phyloP scores from a whole-genome alignment of 2,113 vertebrate genomes.

The Mesitornis unicolor region DNA sequence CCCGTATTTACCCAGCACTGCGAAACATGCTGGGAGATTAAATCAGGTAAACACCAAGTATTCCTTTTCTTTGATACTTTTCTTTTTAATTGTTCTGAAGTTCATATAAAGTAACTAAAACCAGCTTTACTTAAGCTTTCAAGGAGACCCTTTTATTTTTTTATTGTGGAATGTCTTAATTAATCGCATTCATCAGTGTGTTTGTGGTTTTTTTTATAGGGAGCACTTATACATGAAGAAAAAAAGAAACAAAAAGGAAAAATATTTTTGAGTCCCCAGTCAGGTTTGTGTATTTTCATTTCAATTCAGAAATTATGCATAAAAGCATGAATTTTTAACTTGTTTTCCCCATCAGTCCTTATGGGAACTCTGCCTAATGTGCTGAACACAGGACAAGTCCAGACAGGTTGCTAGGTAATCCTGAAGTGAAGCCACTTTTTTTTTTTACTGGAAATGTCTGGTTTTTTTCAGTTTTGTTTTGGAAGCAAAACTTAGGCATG shows the following conservation, averaged over 20 bases:
- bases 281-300: slow-evolving; percentile 77
- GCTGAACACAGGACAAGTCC: not conserved
- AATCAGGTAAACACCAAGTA: slow-evolving; percentile 75
- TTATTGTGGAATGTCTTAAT: not conserved
- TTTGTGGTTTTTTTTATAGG: slow-evolving; percentile 73
- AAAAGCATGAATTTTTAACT: not conserved
- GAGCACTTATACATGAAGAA: slow-evolving; percentile 78
- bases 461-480: not conserved
- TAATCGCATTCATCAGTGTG: not conserved
- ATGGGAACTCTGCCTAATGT: not conserved
- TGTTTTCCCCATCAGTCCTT: not conserved
- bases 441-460: not conserved
- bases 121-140: not conserved
- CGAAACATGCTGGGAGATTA: slow-evolving; percentile 71
- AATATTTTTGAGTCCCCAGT: slow-evolving; percentile 85
- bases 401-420: not conserved
- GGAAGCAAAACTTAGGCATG: not conserved
- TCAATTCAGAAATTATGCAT: not conserved
- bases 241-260: slow-evolving; percentile 85
- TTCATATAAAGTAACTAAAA: not conserved
- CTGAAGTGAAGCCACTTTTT: not conserved
- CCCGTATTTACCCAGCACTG: slow-evolving; percentile 56
- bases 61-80: not conserved
- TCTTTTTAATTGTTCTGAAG: not conserved
- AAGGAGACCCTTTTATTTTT: not conserved